These are phyloP conservation scores for Crotalus horridus DNA, from an alignment of 2,113 vertebrate genomes.

Conservation along the genomic window DNA sequence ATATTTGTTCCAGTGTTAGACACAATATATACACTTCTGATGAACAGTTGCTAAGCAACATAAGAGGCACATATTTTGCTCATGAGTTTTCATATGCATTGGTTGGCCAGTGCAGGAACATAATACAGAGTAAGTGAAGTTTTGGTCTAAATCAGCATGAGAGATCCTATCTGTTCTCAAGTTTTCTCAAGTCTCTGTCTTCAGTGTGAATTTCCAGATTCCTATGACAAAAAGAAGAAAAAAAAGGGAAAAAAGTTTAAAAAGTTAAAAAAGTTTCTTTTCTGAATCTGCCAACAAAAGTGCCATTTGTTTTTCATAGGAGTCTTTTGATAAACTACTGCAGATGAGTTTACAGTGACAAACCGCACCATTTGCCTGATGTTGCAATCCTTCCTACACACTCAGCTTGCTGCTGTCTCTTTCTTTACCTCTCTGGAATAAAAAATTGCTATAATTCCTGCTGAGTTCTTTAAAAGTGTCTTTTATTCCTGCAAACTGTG, in stretches of 20 bases:
- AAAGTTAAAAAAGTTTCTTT: background rate
- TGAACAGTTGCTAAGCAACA: background rate
- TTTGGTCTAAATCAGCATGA: background rate
- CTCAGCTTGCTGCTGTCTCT: slow-evolving; percentile 8
- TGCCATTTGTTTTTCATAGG: slow-evolving; percentile 20
- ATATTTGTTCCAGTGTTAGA: background rate
- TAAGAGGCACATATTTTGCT: background rate
- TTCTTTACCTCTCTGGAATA: slow-evolving; percentile 20
- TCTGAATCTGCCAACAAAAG: slow-evolving; percentile 4
- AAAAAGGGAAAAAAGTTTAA: background rate
- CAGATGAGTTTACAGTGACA: slow-evolving; percentile 2
- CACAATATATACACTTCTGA: background rate
- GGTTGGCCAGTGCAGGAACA: background rate
- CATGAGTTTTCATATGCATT: background rate
- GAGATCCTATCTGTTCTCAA: background rate
- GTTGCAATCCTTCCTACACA: slow-evolving; percentile 9
- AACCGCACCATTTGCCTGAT: slow-evolving; percentile 1
- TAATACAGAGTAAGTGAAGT: background rate
- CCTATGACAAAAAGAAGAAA: background rate
- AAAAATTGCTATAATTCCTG: slow-evolving; percentile 26
- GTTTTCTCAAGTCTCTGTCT: background rate
- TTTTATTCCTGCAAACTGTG: slow-evolving; percentile 7
- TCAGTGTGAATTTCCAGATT: background rate
- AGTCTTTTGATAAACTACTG: background rate
- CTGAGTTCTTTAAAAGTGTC: slow-evolving; percentile 27